Base-by-base conservation (phyloP, 2,113 vertebrate genomes). In the Reinhardtius hippoglossoides region DNA sequence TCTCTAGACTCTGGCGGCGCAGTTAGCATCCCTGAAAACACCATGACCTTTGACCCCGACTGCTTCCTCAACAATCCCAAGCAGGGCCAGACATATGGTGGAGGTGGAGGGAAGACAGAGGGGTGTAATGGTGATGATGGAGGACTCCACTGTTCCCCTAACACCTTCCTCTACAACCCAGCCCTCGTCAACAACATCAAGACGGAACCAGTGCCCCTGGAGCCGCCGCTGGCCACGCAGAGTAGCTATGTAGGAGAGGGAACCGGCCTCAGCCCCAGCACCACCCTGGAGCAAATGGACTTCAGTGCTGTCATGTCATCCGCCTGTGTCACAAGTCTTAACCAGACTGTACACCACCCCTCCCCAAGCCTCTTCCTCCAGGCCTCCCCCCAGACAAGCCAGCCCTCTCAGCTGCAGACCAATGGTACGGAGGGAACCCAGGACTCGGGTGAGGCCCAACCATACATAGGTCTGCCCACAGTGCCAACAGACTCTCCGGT, bases 41-140 rank as follows among this genome's bases (percentile, higher is more conserved):
- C 95, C 88, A 96, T 99, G 96, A 98, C 96, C 87, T 99, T 99
- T 87, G 98, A 99, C 93, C 98, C 98, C 1, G 98, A 99, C 92
- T 98, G 97, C 94, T 99, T 99, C 94, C 97, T 99, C 86, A 99
- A 99, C 87, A 99, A 99, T 76, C 98, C 98, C 79, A 99, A 99
- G 92, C 98, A 99, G 93, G 98, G 98, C 76, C 98, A 99, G 93
- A 99, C 98, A 0, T 99, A 99, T 0, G 98, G 98, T 72, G 98
- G 98, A 72, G 93, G 97, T 83, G 94, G 91, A 92, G 94, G 74
- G 78, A 92, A 88, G 71, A 82, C 20, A 2, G 92, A 89, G 79
- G 89, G 88, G 23, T 93, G 93, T 60, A 92, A 91, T 2, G 85
- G 87, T 1, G 89, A 90, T 15, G 84, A 88, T 15, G 87, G 81